Evolutionary conservation across 1,140 invertebrate species (phyloP), one percentile per base, ranked within the genome.

Genomic region (Drosophila orena): DNA sequence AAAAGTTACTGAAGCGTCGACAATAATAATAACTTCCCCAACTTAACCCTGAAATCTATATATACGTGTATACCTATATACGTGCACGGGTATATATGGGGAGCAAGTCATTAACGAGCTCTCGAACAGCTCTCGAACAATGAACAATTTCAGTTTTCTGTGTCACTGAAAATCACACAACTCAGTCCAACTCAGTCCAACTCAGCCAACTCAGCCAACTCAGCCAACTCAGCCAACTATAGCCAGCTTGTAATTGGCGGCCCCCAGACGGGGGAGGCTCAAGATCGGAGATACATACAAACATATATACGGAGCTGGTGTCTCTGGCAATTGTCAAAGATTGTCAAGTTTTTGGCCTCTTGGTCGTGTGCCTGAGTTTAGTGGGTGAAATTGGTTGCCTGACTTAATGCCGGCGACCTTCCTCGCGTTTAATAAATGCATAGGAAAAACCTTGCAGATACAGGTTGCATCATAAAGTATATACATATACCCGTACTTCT

Each of bases 141-240:
- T 81, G 78, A 80, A 81, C 77, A 81, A 81, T 81, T 81, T 80
- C 77, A 66, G 78, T 74, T 81, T 81, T 81, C 79, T 81, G 77
- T 81, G 79, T 81, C 79, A 81, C 79, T 77, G 79, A 76, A 76
- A 76, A 76, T 81, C 79, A 81, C 79, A 81, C 79, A 81, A 80
- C 73, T 58, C 50, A 17, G 42, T 8, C 66, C 66, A 68, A 17
- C 17, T 17, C 17, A 17, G 17, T 17, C 17, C 24, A 24, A 24
- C 24, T 24, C 24, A 4, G 4, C 4, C 22, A 24, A 24, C 22
- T 24, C 22, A 24, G 22, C 24, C 79, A 81, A 80, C 72, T 58
- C 50, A 17, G 35, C 66, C 66, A 68, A 68, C 47, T 46, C 61
- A 65, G 57, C 75, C 76, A 70, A 78, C 46, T 79, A 79, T 79